Percentiles rank a stretch among this genome's conserved stretches.
phyloP scores from a whole-genome alignment of 92 coral and sea anemone species.

The Parazoanthus atlanticus region DNA sequence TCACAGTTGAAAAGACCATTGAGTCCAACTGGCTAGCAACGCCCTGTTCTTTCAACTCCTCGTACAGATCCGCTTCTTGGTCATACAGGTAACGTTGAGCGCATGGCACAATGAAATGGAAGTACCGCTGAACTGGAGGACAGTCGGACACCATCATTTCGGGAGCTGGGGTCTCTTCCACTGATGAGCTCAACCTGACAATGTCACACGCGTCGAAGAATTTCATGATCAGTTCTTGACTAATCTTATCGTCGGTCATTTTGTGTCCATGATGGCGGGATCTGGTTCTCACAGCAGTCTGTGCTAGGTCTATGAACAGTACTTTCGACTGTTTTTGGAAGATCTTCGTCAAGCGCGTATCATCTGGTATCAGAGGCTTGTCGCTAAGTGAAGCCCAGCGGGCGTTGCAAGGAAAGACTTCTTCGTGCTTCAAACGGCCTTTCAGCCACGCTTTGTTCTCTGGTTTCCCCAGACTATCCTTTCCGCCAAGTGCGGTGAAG shows the following conservation, averaged over 20 bases:
- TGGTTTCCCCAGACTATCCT: slow-evolving; percentile 13
- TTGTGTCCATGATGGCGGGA: slow-evolving; percentile 19
- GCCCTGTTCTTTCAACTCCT: slow-evolving; percentile 48
- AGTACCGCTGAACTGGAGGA: slow-evolving; percentile 64
- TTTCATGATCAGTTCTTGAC: slow-evolving; percentile 30
- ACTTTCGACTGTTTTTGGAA: slow-evolving; percentile 74
- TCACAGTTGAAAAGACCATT: slow-evolving; percentile 72
- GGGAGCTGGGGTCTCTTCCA: slow-evolving; percentile 60
- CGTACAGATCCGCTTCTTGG: slow-evolving; percentile 43
- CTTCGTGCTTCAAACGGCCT: slow-evolving; percentile 52
- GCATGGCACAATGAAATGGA: slow-evolving; percentile 72
- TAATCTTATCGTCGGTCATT: slow-evolving; percentile 29
- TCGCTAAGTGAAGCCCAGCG: slow-evolving; percentile 84
- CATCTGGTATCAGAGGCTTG: slow-evolving; percentile 76
- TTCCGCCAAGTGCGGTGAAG: slow-evolving; percentile 75
- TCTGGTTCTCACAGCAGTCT: slow-evolving; percentile 26
- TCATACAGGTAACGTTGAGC: slow-evolving; percentile 71
- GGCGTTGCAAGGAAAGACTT: slow-evolving; percentile 68
- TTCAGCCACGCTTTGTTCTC: slow-evolving; percentile 48
- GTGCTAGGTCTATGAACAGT: slow-evolving; percentile 69
- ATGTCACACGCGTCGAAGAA: slow-evolving; percentile 74
- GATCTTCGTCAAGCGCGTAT: slow-evolving; percentile 65
- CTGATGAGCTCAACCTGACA: slow-evolving; percentile 62
- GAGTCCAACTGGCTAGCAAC: slow-evolving; percentile 52
- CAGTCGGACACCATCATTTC: slow-evolving; percentile 54